Conservation (phyloP, 2,113 vertebrate species). For the Caloenas nicobarica region DNA sequence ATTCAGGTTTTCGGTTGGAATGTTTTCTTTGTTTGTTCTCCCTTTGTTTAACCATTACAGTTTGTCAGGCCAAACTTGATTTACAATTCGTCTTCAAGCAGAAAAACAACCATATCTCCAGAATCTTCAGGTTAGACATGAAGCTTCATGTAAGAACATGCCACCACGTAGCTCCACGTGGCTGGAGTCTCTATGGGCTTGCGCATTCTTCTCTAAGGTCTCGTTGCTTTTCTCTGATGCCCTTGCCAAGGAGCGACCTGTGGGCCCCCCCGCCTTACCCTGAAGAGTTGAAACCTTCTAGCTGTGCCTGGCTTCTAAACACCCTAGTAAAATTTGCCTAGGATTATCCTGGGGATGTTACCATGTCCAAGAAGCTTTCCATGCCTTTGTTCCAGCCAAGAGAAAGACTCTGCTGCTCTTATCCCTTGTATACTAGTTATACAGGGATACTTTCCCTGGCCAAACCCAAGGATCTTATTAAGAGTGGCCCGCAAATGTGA, state of each 20-base stretch:
- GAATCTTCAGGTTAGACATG: background rate
- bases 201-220: background rate
- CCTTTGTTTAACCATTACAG: background rate
- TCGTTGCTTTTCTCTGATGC: rapidly evolving
- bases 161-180: rapidly evolving
- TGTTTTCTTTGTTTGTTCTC: too few species aligned
- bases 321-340: background rate
- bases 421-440: background rate
- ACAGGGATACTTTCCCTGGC: background rate
- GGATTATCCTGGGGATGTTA: background rate
- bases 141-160: background rate
- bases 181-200: background rate
- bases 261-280: conserved; percentile 62
- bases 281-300: conserved; percentile 76
- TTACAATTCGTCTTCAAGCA: background rate
- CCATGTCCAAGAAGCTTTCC: background rate
- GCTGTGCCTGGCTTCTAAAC: background rate
- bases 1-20: background rate
- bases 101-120: background rate
- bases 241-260: background rate
- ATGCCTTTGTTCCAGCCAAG: background rate
- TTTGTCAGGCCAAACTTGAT: background rate
- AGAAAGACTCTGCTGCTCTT: background rate
- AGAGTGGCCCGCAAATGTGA: background rate
- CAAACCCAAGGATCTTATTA: background rate